Evolutionary conservation across 2,888 invertebrate species (phyloP), one percentile per base, ranked within the genome.

Genomic region (Sphecodes monilicornis): DNA sequence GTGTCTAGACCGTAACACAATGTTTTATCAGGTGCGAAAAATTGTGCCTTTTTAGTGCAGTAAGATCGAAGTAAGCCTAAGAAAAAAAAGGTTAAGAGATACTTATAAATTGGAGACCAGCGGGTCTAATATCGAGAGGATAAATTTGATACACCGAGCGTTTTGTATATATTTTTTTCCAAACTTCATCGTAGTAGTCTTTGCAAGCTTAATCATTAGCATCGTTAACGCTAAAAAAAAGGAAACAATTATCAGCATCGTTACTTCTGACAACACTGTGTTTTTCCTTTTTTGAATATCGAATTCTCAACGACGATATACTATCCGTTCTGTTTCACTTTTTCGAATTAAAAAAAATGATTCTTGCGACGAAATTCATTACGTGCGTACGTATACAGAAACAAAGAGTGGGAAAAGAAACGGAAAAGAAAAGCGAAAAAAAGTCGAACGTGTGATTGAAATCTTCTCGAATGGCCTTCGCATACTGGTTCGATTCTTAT

Each of bases 31-130:
- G 93, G 93, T 93, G 93, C 93, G 93, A 89, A 93, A 93, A 93
- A 93, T 93, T 94, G 94, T 94, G 94, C 94, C 94, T 94, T 94
- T 94, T 93, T 94, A 94, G 94, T 92, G 91, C 92, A 91, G 92
- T 94, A 94, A 94, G 94, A 91, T 92, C 93, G 90, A 92, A 93
- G 91, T 94, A 93, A 93, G 92, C 93, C 93, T 93, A 94, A 94
- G 91, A 91, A 91, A 91, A 89, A 90, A 92, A 92, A 89, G 86
- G 84, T 86, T 90, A 88, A 90, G 84, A 88, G 77, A 89, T 90
- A 89, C 90, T 90, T 89, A 90, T 88, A 88, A 90, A 88, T 89
- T 88, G 82, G 80, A 83, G 81, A 81, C 89, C 89, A 87, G 90
- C 90, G 87, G 91, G 86, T 88, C 84, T 86, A 88, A 85, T 86